A percentile compares a stretch with the other conserved stretches of the same genome.
Evolutionary conservation across 2,113 vertebrate genomes (phyloP).

Genomic region (Myanophis thanlyinensis): DNA sequence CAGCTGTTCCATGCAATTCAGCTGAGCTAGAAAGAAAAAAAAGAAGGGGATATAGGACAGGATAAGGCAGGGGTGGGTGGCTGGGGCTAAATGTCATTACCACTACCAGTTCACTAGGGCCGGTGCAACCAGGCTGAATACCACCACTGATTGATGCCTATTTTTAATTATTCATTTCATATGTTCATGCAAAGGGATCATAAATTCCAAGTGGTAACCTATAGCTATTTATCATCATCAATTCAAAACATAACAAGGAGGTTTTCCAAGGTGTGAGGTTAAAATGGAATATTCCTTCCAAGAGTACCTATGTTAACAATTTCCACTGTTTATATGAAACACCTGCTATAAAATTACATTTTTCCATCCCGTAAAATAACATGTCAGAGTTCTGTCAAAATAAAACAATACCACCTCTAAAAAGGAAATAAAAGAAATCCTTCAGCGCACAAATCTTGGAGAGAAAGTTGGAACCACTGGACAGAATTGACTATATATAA

Average conservation of each 20-base stretch:
- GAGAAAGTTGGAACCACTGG: neutral
- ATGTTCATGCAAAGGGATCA: neutral
- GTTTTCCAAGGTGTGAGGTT: neutral
- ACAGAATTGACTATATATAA: neutral
- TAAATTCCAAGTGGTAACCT: neutral
- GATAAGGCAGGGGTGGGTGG: too few relatives aligned
- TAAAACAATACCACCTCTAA: neutral
- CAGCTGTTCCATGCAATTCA: too few relatives aligned
- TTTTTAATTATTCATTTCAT: neutral
- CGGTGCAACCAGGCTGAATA: too few relatives aligned
- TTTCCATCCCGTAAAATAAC: neutral
- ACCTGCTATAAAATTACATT: neutral
- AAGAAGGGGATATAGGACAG: too few relatives aligned
- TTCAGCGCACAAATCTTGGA: neutral
- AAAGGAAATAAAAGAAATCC: neutral
- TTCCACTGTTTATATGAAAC: neutral
- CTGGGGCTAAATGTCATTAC: too few relatives aligned
- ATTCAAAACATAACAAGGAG: neutral
- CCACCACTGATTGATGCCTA: too few relatives aligned
- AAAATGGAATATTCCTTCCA: neutral
- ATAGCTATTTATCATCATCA: neutral
- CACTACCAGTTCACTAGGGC: too few relatives aligned
- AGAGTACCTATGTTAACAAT: neutral
- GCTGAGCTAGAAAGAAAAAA: too few relatives aligned
- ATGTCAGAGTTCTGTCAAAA: neutral